A percentile compares a stretch with the other conserved stretches of the same genome.
phyloP scores from a whole-genome alignment of 2,797 vertebrate genomes.

The Falco columbarius region DNA sequence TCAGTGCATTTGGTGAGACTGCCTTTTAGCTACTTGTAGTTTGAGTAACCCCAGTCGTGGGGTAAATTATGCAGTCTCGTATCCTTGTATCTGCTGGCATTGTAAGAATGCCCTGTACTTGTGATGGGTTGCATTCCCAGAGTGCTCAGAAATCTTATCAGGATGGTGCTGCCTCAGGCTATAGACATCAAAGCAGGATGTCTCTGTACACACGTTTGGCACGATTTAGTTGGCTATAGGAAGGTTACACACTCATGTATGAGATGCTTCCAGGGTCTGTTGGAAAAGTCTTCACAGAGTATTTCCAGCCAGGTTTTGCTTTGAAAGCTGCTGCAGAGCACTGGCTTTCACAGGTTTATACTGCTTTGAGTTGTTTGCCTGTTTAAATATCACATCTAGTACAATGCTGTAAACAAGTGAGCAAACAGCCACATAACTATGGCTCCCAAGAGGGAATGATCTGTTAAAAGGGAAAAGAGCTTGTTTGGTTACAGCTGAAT shows the following conservation, averaged over 20 bases:
- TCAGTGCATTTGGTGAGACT: neutral
- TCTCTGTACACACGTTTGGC: neutral
- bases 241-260: neutral
- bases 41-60: neutral
- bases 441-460: constrained; percentile 2
- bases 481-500: constrained; percentile 47
- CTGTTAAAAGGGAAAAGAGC: constrained; percentile 33
- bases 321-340: neutral
- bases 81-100: neutral
- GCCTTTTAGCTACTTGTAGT: neutral
- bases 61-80: neutral
- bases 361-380: neutral
- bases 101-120: neutral
- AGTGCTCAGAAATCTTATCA: neutral
- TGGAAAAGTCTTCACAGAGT: neutral
- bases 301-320: neutral
- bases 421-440: constrained; percentile 4
- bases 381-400: neutral
- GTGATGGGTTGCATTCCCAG: neutral
- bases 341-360: neutral
- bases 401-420: constrained; percentile 44
- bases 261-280: neutral
- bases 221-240: neutral
- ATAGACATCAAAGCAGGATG: neutral
- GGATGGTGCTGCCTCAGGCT: neutral